Evolutionary conservation across 2,113 vertebrate species (phyloP).

Genomic region (Sturnus vulgaris): DNA sequence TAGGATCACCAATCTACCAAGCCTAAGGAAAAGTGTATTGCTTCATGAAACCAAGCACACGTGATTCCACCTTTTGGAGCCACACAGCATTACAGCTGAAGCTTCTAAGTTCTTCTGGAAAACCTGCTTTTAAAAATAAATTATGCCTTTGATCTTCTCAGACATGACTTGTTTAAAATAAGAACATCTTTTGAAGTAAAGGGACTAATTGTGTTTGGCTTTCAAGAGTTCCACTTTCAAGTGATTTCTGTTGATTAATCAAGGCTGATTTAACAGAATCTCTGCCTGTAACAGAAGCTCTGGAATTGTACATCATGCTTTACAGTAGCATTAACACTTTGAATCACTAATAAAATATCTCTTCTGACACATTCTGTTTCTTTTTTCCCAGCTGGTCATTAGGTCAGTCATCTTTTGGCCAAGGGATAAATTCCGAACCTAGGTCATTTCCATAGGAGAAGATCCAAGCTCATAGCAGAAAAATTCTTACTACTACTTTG

Average conservation of each 20-base stretch:
- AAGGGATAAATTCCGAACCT: not conserved
- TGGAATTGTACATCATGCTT: not conserved
- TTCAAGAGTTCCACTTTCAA: not conserved
- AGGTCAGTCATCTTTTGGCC: not conserved
- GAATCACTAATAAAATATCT: not conserved
- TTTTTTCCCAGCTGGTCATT: not conserved
- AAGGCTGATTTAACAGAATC: not conserved
- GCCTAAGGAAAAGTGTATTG: not conserved
- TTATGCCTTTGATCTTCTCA: not conserved
- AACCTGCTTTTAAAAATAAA: not conserved
- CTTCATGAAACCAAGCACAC: not conserved
- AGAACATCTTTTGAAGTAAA: not conserved
- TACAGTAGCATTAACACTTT: not conserved
- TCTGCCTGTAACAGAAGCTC: not conserved
- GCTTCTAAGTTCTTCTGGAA: not conserved
- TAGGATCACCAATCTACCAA: not conserved
- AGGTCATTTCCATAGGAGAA: not conserved
- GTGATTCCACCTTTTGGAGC: not conserved
- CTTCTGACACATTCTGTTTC: not conserved
- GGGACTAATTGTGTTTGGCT: not conserved
- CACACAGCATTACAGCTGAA: rapidly evolving
- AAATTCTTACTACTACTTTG: not conserved
- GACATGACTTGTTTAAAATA: not conserved
- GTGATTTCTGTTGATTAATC: not conserved
- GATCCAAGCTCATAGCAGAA: not conserved